Evolutionary conservation across 64 coral and sea anemone species (phyloP), one percentile per base, ranked within the genome.

Genomic region (Pocillopora verrucosa): DNA sequence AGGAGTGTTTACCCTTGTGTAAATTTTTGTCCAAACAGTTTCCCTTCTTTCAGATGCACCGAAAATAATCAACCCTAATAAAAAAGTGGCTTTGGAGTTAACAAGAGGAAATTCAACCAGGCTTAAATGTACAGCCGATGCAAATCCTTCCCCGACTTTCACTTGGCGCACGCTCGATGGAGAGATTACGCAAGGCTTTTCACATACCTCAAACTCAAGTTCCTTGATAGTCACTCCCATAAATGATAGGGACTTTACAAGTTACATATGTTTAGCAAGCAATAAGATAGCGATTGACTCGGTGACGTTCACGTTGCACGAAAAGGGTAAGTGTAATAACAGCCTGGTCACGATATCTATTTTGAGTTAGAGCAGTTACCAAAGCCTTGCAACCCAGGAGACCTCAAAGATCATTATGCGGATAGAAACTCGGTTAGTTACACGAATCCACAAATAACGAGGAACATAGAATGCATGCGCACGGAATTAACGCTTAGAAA

Each of bases 101-200:
- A 10, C 16, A 13, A 56, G 41, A 72, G 38, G 65, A 45, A 85
- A 15, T 16, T 20, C 16, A 13, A 57, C 16, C 24, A 85, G 19
- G 38, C 65, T 83, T 1, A 56, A 10, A 37, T 85, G 82, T 56
- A 45, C 56, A 72, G 82, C 65, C 56, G 82, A 67, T 72, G 82
- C 63, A 72, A 85, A 85, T 85, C 82, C 82, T 85, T 36, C 4
- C 24, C 64, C 82, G 11, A 70, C 36, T 6, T 85, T 85, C 72
- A 5, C 4, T 34, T 85, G 82, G 82, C 22, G 6, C 61, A 85
- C 69, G 41, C 17, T 25, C 36, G 15, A 10, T 15, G 64, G 57
- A 2, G 2, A 25, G 2, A 72, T 85, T 1, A 68, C 5, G 20
- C 9, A 24, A 4, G 82, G 82, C 57, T 85, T 85, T 57, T 72